Base-by-base conservation (phyloP, 2,888 invertebrate genomes). In the Polymixis lichenea region DNA sequence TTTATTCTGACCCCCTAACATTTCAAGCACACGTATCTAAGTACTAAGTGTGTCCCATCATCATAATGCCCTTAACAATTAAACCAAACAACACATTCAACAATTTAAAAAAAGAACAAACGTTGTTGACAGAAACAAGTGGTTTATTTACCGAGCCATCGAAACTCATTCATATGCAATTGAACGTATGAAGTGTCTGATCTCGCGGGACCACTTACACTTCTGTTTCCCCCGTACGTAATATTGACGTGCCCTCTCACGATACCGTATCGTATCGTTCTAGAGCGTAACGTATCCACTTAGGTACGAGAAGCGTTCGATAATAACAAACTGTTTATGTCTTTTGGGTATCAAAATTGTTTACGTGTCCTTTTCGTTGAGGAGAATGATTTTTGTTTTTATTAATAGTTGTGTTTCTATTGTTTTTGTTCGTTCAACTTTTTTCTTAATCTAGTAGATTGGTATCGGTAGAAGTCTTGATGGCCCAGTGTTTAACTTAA, bases 161-260 rank as follows among this genome's bases (percentile, higher is more conserved):
- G 77, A 82, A 75, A 76, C 82, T 86, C 88, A 87, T 86, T 83
- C 86, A 86, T 88, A 87, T 88, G 82, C 84, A 81, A 85, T 77
- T 77, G 74, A 84, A 77, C 83, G 85, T 83, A 75, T 78, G 77
- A 83, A 87, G 83, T 83, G 79, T 75, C 73, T 61, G 79, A 78
- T 86, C 87, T 81, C 80, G 32, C 17, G 76, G 86, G 86, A 88
- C 76, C 75, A 84, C 86, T 87, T 81, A 83, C 56, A 76, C 75
- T 77, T 65, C 56, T 74, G 75, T 78, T 76, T 70, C 28, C 61
- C 68, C 74, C 65, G 66, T 62, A 72, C 60, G 69, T 81, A 76
- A 77, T 68, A 74, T 77, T 78, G 81, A 86, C 86, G 60, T 78
- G 75, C 62, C 62, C 68, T 70, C 75, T n/a, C 17, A 78, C 32